These are phyloP conservation scores for Drusus annulatus DNA, from an alignment of 1,140 invertebrate species.

Conservation along the genomic window DNA sequence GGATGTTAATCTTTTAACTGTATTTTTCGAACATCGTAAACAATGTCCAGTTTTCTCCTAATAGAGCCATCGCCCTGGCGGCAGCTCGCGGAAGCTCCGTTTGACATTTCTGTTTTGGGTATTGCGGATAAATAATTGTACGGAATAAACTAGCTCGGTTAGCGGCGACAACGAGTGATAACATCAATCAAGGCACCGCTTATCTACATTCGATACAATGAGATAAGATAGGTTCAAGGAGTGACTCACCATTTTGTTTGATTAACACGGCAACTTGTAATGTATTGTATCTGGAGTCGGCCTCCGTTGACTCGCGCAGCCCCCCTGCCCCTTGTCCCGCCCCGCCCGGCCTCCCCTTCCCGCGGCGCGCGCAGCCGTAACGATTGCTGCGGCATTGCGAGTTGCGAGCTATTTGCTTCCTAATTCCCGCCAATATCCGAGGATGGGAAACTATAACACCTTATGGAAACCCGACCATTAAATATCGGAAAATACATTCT, in stretches of 20 bases:
- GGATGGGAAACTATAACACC: background rate
- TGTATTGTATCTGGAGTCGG: conserved; percentile 28
- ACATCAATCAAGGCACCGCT: background rate
- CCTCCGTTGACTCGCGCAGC: conserved; percentile 32
- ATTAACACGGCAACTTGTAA: conserved; percentile 13
- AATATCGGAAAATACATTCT: conserved; percentile 18
- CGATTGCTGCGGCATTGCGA: conserved; percentile 64
- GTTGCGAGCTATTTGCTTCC: conserved; percentile 64
- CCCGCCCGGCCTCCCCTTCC: conserved; percentile 57
- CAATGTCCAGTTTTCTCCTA: conserved; percentile 13
- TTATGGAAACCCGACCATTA: background rate
- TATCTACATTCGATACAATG: background rate
- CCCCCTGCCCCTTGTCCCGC: conserved; percentile 18
- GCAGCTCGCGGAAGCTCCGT: conserved; percentile 25
- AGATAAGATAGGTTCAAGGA: background rate
- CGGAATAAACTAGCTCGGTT: background rate
- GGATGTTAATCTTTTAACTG: background rate
- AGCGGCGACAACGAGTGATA: background rate
- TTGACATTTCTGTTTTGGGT: conserved; percentile 44
- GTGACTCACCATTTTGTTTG: conserved; percentile 34
- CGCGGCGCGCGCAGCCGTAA: conserved; percentile 64
- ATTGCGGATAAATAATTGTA: conserved; percentile 29
- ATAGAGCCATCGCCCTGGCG: conserved; percentile 28
- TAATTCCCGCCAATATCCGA: conserved; percentile 34
- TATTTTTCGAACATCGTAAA: conserved; percentile 31